phyloP scores from a whole-genome alignment of 1,140 invertebrate genomes.

The Drosophila repleta region DNA sequence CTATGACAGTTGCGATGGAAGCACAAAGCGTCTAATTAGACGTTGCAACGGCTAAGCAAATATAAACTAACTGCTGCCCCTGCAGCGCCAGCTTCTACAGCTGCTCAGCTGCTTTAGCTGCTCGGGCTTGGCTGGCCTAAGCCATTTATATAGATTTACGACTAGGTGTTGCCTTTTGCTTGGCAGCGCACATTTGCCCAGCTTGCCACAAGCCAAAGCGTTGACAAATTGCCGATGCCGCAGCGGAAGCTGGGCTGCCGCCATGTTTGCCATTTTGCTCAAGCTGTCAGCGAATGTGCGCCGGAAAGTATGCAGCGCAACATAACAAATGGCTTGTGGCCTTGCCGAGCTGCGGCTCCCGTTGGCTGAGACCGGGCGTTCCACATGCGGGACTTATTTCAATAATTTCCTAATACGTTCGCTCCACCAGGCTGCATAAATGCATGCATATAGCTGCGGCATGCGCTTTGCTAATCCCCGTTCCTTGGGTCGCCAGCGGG shows the following conservation, averaged over 20 bases:
- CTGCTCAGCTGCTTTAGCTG: too few species aligned
- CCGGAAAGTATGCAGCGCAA: constrained; percentile 65
- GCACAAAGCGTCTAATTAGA: constrained; percentile 15
- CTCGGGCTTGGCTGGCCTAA: constrained; percentile 1
- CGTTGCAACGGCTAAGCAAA: constrained; percentile 30
- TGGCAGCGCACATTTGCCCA: constrained; percentile 61
- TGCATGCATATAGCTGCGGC: constrained; percentile 32
- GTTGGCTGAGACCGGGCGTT: background rate
- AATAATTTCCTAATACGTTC: constrained; percentile 71
- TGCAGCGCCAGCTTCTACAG: too few species aligned
- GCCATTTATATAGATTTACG: constrained; percentile 73
- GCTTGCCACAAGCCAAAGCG: constrained; percentile 70
- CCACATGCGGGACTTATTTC: constrained; percentile 28
- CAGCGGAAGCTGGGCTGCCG: constrained; percentile 26
- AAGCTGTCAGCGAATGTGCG: constrained; percentile 65
- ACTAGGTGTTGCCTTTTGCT: constrained; percentile 48
- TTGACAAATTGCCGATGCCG: constrained; percentile 69
- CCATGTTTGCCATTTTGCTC: constrained; percentile 75
- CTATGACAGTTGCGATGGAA: background rate
- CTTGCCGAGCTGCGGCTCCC: constrained; percentile 33
- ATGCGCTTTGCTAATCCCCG: constrained; percentile 44
- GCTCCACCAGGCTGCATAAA: constrained; percentile 35
- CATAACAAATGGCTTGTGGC: constrained; percentile 68
- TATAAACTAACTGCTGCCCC: constrained; percentile 29
- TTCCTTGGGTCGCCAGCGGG: constrained; percentile 12